Base-by-base conservation (phyloP, 2,888 invertebrate species). In the Acrobasis repandana region DNA sequence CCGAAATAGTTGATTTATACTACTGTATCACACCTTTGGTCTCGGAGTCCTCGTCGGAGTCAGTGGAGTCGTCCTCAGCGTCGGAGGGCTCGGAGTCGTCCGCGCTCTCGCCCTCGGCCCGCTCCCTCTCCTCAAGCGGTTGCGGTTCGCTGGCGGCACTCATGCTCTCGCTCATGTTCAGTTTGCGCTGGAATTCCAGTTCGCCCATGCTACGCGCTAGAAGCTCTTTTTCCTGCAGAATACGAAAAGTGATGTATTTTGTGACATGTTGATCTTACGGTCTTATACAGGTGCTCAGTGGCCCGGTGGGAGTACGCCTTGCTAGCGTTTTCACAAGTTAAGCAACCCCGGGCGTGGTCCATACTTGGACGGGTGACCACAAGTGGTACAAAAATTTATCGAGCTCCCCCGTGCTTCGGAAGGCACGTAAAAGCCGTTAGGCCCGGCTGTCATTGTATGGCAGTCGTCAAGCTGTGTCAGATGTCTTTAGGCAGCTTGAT, bases 1-100 rank as follows among this genome's bases (percentile, higher is more conserved):
- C n/a, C n/a, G n/a, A n/a, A n/a, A n/a, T n/a, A n/a, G n/a, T n/a
- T n/a, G 10, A 51, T n/a, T 47, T 38, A 15, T 36, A 43, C 43
- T 36, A 43, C 11, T 43, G 18, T 48, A 3, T 15, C 59, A 60
- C 68, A 92, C 93, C 88, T 83, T 90, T 93, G 69, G 93, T 93
- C 76, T 95, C 95, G 1, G 94, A 93, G 72, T 94, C 95, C 0
- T 94, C 94, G 58, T 93, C 77, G 9, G 94, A 94, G 15, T 82
- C 85, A 48, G 94, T 94, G 1, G 75, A 79, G 50, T 94, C 94
- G 0, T 92, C 93, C 34, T 93, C 94, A 9, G 92, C 94, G 46
- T 93, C 93, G 5, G 90, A 88, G n/a, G 89, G 90, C 48, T 93
- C 93, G 15, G 92, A 92, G 65, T 93, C 93, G 48, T 93, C 93